phyloP scores from a whole-genome alignment of 1,140 invertebrate species.

The Hylaeus volcanicus region DNA sequence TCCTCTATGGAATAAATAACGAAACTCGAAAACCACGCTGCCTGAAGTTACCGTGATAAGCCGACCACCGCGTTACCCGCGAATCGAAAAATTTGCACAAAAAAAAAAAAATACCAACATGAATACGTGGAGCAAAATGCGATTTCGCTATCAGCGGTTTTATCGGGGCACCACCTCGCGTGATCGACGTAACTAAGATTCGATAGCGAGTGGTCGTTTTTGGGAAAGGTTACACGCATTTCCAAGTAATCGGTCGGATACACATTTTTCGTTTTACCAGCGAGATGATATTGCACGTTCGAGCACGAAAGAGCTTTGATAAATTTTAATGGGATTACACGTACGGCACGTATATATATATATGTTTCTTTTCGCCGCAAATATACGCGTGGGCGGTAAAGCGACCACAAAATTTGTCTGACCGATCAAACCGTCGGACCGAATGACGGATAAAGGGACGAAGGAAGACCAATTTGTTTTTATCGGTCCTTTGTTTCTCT shows the following conservation, averaged over 20 bases:
- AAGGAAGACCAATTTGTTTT: slow-evolving; percentile 66
- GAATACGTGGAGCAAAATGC: neutral
- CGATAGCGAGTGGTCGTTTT: slow-evolving; percentile 26
- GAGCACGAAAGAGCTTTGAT: slow-evolving; percentile 10
- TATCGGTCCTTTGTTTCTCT: slow-evolving; percentile 68
- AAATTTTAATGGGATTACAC: slow-evolving; percentile 58
- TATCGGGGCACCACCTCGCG: neutral
- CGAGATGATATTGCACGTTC: slow-evolving; percentile 4
- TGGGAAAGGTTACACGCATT: neutral
- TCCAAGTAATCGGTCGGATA: neutral
- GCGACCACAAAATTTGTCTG: slow-evolving; percentile 63
- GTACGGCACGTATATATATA: too few relatives aligned
- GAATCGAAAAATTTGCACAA: neutral
- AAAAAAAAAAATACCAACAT: neutral
- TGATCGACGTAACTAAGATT: slow-evolving; percentile 25
- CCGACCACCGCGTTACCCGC: neutral
- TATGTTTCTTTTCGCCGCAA: slow-evolving; percentile 25
- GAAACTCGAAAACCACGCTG: too few relatives aligned
- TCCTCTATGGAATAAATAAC: too few relatives aligned
- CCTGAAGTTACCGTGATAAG: too few relatives aligned
- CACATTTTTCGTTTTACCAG: neutral
- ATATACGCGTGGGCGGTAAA: slow-evolving; percentile 22
- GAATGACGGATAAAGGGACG: slow-evolving; percentile 49
- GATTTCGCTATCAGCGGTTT: neutral
- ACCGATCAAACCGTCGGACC: slow-evolving; percentile 46